A percentile compares a stretch with the other conserved stretches of the same genome.
These are phyloP conservation scores for Thryonomys swinderianus DNA, from an alignment of 2,113 vertebrate species.

Conservation along the genomic window DNA sequence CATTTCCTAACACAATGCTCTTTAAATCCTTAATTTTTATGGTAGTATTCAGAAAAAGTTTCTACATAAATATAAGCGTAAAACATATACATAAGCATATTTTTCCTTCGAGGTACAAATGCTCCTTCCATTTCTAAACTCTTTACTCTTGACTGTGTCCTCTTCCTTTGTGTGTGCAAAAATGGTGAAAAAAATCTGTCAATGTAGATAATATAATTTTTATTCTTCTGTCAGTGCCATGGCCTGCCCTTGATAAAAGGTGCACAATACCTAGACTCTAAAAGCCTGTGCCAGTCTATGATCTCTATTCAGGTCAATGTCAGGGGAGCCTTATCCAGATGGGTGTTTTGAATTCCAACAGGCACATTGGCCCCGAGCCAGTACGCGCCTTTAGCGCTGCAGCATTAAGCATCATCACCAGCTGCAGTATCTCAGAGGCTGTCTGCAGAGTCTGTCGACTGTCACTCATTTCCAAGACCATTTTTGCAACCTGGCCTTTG, in stretches of 20 bases:
- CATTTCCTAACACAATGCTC: neutral
- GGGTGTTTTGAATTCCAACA: constrained; percentile 56
- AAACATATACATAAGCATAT: neutral
- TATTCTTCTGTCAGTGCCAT: constrained; percentile 36
- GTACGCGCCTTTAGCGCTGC: neutral
- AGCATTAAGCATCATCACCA: constrained; percentile 37
- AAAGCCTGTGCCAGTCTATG: constrained; percentile 45
- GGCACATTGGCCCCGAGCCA: constrained; percentile 56
- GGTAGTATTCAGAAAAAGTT: neutral
- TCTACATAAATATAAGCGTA: neutral
- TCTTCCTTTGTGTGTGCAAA: constrained; percentile 7
- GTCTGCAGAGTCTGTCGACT: constrained; percentile 61
- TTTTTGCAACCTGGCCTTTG: constrained; percentile 40
- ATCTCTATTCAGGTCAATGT: constrained; percentile 54
- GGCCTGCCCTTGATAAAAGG: constrained; percentile 53
- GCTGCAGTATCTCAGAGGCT: constrained; percentile 31
- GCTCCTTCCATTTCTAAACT: neutral
- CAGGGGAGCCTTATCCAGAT: constrained; percentile 43
- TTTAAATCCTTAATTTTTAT: constrained; percentile 44
- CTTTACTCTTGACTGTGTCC: neutral
- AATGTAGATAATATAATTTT: neutral
- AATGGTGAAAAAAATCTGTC: neutral
- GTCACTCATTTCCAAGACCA: constrained; percentile 33
- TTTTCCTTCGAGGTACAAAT: constrained; percentile 6
- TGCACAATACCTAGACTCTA: constrained; percentile 28